Conservation (phyloP, 2,797 vertebrate genomes). For the Neosilurus hyrtlii region DNA sequence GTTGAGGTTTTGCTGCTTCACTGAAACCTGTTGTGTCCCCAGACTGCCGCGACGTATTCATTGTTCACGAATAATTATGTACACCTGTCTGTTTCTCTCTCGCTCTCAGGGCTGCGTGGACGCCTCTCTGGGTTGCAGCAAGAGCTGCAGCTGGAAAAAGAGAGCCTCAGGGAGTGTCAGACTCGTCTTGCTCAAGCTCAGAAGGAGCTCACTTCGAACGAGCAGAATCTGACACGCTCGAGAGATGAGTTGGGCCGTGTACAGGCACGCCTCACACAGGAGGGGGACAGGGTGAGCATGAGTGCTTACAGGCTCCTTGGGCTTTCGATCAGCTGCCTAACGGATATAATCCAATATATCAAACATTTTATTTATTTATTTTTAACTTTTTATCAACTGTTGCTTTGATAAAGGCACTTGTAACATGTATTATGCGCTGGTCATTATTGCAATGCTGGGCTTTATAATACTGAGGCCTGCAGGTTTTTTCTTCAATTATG, state of each 20-base stretch:
- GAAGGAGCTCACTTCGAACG: conserved; percentile 66
- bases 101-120: conserved; percentile 55
- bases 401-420: background rate
- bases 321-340: background rate
- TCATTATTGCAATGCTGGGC: background rate
- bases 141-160: conserved; percentile 64
- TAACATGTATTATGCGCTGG: background rate
- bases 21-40: conserved; percentile 6
- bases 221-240: conserved; percentile 64
- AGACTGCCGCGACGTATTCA: background rate
- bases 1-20: conserved; percentile 35
- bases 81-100: background rate
- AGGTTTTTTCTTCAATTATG: background rate
- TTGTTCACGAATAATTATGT: background rate
- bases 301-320: background rate
- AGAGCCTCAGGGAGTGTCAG: conserved; percentile 60
- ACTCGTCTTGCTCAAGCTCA: conserved; percentile 61
- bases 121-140: conserved; percentile 66
- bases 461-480: background rate
- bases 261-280: conserved; percentile 63
- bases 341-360: background rate
- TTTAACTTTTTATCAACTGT: background rate
- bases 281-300: conserved; percentile 69
- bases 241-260: conserved; percentile 64
- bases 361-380: background rate